These are phyloP conservation scores for Atherinosoma microstoma DNA, from an alignment of 2,797 vertebrate species.

Conservation along the genomic window DNA sequence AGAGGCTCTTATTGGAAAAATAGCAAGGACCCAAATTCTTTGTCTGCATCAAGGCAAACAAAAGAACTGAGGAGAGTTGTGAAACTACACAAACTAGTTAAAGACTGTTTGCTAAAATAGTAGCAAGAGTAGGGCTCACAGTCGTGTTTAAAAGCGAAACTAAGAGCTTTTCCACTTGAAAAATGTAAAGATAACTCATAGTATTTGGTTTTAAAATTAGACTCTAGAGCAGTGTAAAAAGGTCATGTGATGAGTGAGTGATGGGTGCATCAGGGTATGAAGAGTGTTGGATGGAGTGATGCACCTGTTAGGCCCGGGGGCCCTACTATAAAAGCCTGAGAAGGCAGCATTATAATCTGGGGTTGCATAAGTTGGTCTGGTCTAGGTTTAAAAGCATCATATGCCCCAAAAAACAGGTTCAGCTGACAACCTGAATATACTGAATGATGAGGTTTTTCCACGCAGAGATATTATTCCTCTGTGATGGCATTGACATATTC, in stretches of 20 bases:
- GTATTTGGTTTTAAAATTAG: not conserved
- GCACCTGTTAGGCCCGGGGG: not conserved
- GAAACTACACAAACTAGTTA: not conserved
- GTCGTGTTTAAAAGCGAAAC: not conserved
- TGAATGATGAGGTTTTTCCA: not conserved
- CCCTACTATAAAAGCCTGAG: not conserved
- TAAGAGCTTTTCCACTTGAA: not conserved
- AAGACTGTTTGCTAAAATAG: not conserved
- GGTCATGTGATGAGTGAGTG: not conserved
- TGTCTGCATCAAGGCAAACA: not conserved
- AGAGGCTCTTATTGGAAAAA: not conserved
- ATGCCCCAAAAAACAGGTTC: not conserved
- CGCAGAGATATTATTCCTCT: not conserved
- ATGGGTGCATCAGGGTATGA: not conserved
- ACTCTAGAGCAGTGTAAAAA: not conserved
- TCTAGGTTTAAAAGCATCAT: not conserved
- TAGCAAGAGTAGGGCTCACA: not conserved
- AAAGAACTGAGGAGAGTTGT: not conserved
- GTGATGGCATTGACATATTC: not conserved
- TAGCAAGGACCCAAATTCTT: not conserved
- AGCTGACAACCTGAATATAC: not conserved
- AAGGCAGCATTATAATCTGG: not conserved
- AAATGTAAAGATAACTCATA: not conserved
- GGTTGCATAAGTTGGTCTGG: not conserved
- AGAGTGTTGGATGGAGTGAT: not conserved